Percentiles rank a stretch among this genome's conserved stretches.
These are phyloP conservation scores for Microchrysa polita DNA, from an alignment of 2,888 invertebrate species.

Conservation along the genomic window DNA sequence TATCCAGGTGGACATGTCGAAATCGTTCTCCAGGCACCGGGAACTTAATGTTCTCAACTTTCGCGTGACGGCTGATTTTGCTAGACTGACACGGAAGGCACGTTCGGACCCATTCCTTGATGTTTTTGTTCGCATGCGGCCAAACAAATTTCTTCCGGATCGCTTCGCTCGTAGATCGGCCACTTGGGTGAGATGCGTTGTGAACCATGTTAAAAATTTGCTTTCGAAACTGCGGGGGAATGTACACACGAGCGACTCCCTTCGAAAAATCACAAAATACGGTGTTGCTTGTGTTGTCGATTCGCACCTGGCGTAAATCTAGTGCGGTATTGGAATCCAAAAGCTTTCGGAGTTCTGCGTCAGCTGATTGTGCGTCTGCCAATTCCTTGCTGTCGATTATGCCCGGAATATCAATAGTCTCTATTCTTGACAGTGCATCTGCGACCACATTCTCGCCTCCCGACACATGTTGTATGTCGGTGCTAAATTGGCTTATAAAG, in stretches of 20 bases:
- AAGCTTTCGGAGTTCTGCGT: not conserved
- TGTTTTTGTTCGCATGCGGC: not conserved
- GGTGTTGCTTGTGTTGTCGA: too few species aligned
- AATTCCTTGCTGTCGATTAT: conserved; percentile 2
- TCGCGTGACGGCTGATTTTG: not conserved
- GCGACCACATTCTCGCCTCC: conserved; percentile 29
- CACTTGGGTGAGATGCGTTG: not conserved
- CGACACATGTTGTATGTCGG: conserved; percentile 42
- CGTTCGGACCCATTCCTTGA: not conserved
- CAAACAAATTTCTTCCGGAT: not conserved
- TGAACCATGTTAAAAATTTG: not conserved
- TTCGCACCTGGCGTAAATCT: not conserved
- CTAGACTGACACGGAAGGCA: not conserved
- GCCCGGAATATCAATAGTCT: not conserved
- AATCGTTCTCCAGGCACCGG: not conserved
- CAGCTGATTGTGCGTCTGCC: not conserved
- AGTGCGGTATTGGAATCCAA: not conserved
- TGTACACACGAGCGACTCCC: not conserved
- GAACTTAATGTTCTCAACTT: not conserved
- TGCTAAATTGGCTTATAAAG: conserved; percentile 44
- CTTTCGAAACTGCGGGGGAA: not conserved
- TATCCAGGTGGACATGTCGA: not conserved
- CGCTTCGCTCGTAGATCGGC: not conserved
- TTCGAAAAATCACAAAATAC: not conserved
- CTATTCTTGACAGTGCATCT: conserved; percentile 1